A percentile compares a stretch with the other conserved stretches of the same genome.
These are phyloP conservation scores for Dromaius novaehollandiae DNA, from an alignment of 2,113 vertebrate genomes.

Conservation along the genomic window DNA sequence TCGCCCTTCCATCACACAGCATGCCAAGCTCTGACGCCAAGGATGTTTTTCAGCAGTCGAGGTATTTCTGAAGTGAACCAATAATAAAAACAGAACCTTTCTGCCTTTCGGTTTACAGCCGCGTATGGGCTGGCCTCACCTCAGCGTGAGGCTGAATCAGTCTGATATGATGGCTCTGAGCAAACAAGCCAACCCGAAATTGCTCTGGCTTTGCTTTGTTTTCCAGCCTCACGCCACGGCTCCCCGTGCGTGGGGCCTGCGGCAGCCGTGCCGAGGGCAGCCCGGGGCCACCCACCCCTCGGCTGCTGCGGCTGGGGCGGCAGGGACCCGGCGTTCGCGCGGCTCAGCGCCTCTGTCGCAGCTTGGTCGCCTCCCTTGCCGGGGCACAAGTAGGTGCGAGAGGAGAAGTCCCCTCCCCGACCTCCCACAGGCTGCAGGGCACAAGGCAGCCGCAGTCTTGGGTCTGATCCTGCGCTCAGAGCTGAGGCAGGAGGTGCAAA, in stretches of 20 bases:
- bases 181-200: not conserved
- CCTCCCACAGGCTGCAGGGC: accelerated
- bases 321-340: too few species aligned
- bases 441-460: not conserved
- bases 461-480: accelerated
- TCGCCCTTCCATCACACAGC: accelerated
- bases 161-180: accelerated
- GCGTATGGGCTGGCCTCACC: not conserved
- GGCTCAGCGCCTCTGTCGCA: accelerated
- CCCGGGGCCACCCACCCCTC: too few species aligned
- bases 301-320: too few species aligned
- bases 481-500: not conserved
- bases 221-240: not conserved
- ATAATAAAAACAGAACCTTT: not conserved
- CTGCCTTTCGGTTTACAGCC: not conserved
- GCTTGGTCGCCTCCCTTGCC: accelerated
- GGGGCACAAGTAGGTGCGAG: not conserved
- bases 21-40: not conserved
- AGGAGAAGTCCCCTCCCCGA: not conserved
- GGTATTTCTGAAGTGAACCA: not conserved
- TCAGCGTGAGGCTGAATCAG: not conserved
- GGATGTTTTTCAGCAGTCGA: not conserved
- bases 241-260: not conserved
- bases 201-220: not conserved
- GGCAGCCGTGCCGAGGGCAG: too few species aligned